Evolutionary conservation across 2,113 vertebrate genomes (phyloP).

Genomic region (Callocephalon fimbriatum): DNA sequence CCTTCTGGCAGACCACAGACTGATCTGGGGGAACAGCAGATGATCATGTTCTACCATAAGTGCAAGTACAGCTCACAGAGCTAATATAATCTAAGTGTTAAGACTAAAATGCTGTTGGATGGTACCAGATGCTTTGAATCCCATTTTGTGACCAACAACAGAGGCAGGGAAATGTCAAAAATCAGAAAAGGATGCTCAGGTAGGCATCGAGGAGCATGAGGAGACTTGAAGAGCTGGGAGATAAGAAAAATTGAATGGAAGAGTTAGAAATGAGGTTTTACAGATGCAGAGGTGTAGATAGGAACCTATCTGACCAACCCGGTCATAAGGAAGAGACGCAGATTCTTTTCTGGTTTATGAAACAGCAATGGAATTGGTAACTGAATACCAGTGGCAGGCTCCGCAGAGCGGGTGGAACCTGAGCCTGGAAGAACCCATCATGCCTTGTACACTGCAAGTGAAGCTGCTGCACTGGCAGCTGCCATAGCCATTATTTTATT

Average conservation of each 20-base stretch:
- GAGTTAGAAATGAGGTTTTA: not conserved
- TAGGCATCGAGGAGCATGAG: not conserved
- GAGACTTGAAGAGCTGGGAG: not conserved
- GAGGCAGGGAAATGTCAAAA: not conserved
- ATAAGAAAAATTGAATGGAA: not conserved
- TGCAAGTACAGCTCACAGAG: not conserved
- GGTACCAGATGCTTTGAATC: not conserved
- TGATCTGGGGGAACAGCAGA: not conserved
- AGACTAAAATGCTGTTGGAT: not conserved
- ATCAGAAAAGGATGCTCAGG: not conserved
- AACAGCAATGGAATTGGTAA: not conserved
- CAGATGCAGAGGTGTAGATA: not conserved
- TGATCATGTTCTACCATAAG: not conserved
- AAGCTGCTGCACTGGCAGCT: not conserved
- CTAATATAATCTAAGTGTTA: fast-evolving
- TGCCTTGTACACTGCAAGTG: not conserved
- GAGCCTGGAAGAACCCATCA: not conserved
- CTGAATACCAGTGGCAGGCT: not conserved
- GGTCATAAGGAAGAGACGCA: not conserved
- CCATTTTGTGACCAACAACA: not conserved
- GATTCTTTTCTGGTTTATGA: not conserved
- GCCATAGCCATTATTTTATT: not conserved
- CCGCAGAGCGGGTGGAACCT: not conserved
- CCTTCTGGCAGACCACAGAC: not conserved
- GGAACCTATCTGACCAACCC: not conserved